phyloP scores from a whole-genome alignment of 2,113 vertebrate genomes.

The Oreochromis aureus region DNA sequence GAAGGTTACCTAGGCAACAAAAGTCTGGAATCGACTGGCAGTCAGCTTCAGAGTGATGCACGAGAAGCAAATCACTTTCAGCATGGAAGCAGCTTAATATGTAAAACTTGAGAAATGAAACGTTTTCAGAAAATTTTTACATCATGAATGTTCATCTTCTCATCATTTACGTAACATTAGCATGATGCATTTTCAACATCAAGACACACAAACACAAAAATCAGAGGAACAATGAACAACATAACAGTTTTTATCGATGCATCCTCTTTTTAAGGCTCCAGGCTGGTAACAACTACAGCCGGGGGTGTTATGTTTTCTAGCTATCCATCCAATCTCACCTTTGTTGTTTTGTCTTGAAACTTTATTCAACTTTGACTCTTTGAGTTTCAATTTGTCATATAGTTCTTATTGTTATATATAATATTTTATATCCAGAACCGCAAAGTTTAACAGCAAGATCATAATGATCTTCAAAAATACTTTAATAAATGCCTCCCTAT shows the following conservation, averaged over 20 bases:
- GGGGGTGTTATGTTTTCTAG: neutral
- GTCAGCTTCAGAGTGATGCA: neutral
- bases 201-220: neutral
- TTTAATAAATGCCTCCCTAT: neutral
- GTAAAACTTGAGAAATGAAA: neutral
- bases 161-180: neutral
- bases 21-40: neutral
- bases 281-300: neutral
- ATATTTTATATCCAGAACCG: neutral
- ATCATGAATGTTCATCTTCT: neutral
- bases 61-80: neutral
- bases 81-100: neutral
- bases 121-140: neutral
- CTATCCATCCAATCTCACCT: neutral
- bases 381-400: neutral
- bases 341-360: neutral
- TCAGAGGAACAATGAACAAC: neutral
- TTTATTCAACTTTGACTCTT: neutral
- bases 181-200: neutral
- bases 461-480: neutral
- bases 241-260: neutral
- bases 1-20: neutral
- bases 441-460: neutral
- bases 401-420: neutral
- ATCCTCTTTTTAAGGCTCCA: neutral